Evolutionary conservation across 2,797 vertebrate species (phyloP), one percentile per base, ranked within the genome.

Genomic region (Lithobates sylvaticus): DNA sequence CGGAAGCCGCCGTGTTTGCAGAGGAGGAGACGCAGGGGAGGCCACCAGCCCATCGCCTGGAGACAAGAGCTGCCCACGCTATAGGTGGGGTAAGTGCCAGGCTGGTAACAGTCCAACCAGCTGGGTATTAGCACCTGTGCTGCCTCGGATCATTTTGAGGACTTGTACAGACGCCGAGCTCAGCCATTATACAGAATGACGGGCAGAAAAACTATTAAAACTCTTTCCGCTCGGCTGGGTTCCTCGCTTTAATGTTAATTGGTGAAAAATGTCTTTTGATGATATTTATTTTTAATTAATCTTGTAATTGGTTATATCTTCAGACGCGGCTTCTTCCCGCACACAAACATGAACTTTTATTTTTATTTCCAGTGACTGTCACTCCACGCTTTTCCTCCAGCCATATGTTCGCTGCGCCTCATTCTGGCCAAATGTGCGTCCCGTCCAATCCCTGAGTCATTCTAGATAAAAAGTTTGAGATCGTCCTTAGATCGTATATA

Each of bases 211-310:
- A 34, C 34, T 21, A 47, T 34, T 39, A 9, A 47, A 8, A 21
- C 12, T 3, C 18, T 64, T 79, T 67, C 64, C 9, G 79, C 79
- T 71, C 8, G 54, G 21, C 18, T 61, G 68, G 47, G 69, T 26
- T 81, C 79, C 64, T 26, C 79, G n/a, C 42, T 36, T 50, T 27
- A 29, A 54, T 69, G 69, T 1, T 72, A 81, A 72, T 71, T 58
- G 50, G 71, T 26, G 36, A 8, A 16, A 69, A 80, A 68, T 58
- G 47, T 32, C 68, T 39, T 29, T 9, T 54, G 18, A 23, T 61
- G 32, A 34, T 81, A 58, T 81, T 34, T 50, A 47, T n/a, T n/a
- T 61, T 36, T 81, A 81, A 81, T 81, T 72, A 81, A 44, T 72
- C 21, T 34, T 69, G 39, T 70, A 68, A 69, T 47, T 80, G 26